phyloP scores from a whole-genome alignment of 92 coral and sea anemone genomes.

The Zoanthus gigantus region DNA sequence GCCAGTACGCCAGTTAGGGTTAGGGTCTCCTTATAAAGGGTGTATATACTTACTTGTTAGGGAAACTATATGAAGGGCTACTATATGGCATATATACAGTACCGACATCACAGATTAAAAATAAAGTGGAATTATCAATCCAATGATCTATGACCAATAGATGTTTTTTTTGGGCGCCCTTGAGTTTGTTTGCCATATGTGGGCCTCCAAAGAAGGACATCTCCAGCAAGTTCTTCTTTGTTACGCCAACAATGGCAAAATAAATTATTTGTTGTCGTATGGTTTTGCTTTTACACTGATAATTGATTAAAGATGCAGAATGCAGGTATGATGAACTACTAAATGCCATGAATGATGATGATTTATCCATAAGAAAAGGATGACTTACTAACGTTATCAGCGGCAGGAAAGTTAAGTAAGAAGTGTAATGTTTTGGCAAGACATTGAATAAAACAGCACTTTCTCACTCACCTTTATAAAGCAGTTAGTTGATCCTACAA shows the following conservation, averaged over 20 bases:
- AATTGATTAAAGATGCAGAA: background rate
- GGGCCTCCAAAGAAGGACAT: background rate
- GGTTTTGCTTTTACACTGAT: background rate
- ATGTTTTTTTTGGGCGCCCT: background rate
- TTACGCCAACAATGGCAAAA: background rate
- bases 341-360: no score
- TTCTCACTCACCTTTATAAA: slow-evolving; percentile 81
- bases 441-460: background rate
- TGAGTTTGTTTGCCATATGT: background rate
- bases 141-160: background rate
- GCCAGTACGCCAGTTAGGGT: no score
- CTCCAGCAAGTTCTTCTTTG: background rate
- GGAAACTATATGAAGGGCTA: no score
- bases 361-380: no score
- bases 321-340: background rate
- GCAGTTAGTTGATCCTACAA: slow-evolving; percentile 89
- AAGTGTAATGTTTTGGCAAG: background rate
- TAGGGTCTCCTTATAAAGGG: no score
- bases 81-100: background rate
- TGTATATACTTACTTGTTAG: no score
- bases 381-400: no score
- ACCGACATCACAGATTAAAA: background rate
- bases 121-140: background rate
- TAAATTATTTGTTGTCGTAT: background rate
- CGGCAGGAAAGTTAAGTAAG: no score